Conservation (phyloP, 2,113 vertebrate species). For the Gobiocypris rarus region DNA sequence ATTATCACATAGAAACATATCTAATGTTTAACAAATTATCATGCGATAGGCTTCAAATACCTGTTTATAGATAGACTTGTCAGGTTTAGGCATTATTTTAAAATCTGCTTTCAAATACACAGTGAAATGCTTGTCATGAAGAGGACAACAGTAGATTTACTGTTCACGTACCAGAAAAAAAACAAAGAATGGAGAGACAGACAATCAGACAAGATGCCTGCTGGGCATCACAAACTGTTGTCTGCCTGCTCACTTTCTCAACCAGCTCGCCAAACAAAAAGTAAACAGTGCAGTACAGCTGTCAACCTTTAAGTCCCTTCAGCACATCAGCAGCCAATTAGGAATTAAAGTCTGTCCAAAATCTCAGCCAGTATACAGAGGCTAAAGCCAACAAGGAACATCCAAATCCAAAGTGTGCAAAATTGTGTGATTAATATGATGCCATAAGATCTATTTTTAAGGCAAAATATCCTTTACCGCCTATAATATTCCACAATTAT, state of each 20-base stretch:
- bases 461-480: not conserved
- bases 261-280: not conserved
- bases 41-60: not conserved
- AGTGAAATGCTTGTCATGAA: not conserved
- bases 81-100: not conserved
- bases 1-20: not conserved
- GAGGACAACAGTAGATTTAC: not conserved
- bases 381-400: not conserved
- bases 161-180: not conserved
- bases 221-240: not conserved
- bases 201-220: not conserved
- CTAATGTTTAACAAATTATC: not conserved
- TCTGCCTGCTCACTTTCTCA: not conserved
- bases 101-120: not conserved
- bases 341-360: not conserved
- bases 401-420: not conserved
- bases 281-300: conserved; percentile 1
- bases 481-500: not conserved
- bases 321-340: not conserved
- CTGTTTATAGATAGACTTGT: not conserved
- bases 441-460: not conserved
- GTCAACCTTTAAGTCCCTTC: not conserved
- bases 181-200: not conserved
- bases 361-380: not conserved
- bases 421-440: not conserved